Conservation (phyloP, 2,888 invertebrate genomes). For the Pseudeuparius sepicola region DNA sequence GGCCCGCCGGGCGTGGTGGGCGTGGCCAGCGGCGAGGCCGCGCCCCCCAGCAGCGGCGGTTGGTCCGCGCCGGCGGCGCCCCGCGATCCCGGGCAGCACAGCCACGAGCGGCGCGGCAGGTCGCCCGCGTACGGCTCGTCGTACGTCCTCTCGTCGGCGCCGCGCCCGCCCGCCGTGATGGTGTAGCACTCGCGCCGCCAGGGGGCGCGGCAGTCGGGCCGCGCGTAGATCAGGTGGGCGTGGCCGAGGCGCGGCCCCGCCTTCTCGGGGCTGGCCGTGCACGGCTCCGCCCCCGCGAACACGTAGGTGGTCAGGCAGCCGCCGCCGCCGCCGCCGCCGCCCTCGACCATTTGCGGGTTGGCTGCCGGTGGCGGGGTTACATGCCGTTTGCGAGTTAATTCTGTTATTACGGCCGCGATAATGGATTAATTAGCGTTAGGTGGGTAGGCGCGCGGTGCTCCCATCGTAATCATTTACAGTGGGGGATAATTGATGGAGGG, state of each 20-base stretch:
- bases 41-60: slow-evolving; percentile 33
- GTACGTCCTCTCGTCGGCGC: slow-evolving; percentile 37
- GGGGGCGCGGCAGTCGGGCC: no score
- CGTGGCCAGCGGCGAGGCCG: slow-evolving; percentile 25
- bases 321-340: slow-evolving; percentile 24
- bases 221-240: no score
- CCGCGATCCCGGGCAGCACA: slow-evolving; percentile 41
- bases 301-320: slow-evolving; percentile 44
- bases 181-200: no score
- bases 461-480: no score
- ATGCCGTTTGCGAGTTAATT: no score
- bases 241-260: no score
- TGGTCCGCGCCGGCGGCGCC: slow-evolving; percentile 33
- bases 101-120: slow-evolving; percentile 40
- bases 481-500: no score
- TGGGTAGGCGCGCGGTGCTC: no score
- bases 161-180: slow-evolving; percentile 36
- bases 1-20: slow-evolving; percentile 29
- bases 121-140: slow-evolving; percentile 40
- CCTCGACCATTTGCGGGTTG: slow-evolving; percentile 24
- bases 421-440: no score
- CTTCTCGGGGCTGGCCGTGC: slow-evolving; percentile 46
- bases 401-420: no score
- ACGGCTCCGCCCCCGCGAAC: slow-evolving; percentile 47
- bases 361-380: no score